phyloP scores from a whole-genome alignment of 2,113 vertebrate genomes.

The Gobius niger region DNA sequence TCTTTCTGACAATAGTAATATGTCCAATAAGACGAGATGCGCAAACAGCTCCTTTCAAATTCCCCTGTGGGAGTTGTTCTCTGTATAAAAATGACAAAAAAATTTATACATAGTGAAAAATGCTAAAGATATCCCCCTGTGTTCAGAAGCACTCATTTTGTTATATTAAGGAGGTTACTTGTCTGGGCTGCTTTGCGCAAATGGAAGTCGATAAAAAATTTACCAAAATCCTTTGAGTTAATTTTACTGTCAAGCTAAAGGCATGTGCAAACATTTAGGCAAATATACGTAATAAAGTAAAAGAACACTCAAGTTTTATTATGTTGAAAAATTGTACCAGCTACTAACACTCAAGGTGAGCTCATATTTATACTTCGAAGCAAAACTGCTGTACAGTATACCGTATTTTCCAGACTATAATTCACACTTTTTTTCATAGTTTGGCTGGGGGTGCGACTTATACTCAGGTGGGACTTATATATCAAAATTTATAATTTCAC shows the following conservation, averaged over 20 bases:
- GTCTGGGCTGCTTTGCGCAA: not conserved
- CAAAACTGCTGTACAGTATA: too few species aligned
- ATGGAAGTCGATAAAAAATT: not conserved
- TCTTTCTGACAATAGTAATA: constrained; percentile 57
- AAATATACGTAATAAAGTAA: too few species aligned
- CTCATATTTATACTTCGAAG: too few species aligned
- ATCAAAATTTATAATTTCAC: too few species aligned
- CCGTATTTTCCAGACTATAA: not conserved
- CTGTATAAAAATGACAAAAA: constrained; percentile 35
- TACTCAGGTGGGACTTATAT: too few species aligned
- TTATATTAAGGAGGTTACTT: not conserved
- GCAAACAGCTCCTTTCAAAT: constrained; percentile 32
- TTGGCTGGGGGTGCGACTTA: too few species aligned
- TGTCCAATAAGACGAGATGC: constrained; percentile 36
- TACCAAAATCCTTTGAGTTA: not conserved
- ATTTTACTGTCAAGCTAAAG: not conserved
- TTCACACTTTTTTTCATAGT: too few species aligned
- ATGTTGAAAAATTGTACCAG: too few species aligned
- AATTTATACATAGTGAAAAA: constrained; percentile 35
- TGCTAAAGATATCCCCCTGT: not conserved
- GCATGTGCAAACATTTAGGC: too few species aligned
- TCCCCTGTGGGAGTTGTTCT: constrained; percentile 49
- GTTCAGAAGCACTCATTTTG: constrained; percentile 1
- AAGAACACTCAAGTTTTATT: too few species aligned
- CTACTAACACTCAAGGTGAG: too few species aligned